Conservation (phyloP, 1,140 invertebrate genomes). For the Drosophila nebulosa region DNA sequence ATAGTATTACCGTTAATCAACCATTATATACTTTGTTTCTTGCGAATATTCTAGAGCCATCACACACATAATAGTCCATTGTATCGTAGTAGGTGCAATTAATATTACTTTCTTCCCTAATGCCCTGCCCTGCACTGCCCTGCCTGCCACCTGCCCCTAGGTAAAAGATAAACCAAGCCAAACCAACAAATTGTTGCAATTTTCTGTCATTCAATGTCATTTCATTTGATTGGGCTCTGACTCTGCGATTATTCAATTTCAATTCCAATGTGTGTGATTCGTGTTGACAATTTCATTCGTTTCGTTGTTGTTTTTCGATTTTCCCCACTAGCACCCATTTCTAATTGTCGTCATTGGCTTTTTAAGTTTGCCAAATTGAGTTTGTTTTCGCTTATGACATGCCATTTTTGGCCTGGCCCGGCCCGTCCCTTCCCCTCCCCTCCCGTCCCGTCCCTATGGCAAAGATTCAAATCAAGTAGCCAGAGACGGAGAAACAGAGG, state of each 20-base stretch:
- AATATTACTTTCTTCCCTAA: not conserved
- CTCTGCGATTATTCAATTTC: slow-evolving; percentile 32
- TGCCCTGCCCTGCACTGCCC: too few relatives aligned
- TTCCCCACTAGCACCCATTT: not conserved
- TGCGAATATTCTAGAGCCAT: not conserved
- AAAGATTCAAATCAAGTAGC: not conserved
- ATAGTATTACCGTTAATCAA: slow-evolving; percentile 38
- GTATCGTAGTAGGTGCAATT: not conserved
- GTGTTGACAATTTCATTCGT: slow-evolving; percentile 37
- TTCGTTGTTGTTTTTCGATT: not conserved
- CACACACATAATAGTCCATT: not conserved
- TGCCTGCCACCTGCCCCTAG: too few relatives aligned
- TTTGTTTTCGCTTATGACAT: slow-evolving; percentile 36
- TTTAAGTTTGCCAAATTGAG: slow-evolving; percentile 37
- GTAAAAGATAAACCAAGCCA: not conserved
- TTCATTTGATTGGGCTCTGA: slow-evolving; percentile 13
- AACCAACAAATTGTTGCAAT: slow-evolving; percentile 32
- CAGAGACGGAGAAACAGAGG: too few relatives aligned
- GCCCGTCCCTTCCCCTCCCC: too few relatives aligned
- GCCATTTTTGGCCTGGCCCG: slow-evolving; percentile 31
- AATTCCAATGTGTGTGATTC: slow-evolving; percentile 25
- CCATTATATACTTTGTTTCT: not conserved
- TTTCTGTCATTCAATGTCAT: slow-evolving; percentile 26
- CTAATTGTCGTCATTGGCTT: slow-evolving; percentile 47
- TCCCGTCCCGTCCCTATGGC: too few relatives aligned